Conservation (phyloP, 2,888 invertebrate species). For the Polydrusus pterygomalis region DNA sequence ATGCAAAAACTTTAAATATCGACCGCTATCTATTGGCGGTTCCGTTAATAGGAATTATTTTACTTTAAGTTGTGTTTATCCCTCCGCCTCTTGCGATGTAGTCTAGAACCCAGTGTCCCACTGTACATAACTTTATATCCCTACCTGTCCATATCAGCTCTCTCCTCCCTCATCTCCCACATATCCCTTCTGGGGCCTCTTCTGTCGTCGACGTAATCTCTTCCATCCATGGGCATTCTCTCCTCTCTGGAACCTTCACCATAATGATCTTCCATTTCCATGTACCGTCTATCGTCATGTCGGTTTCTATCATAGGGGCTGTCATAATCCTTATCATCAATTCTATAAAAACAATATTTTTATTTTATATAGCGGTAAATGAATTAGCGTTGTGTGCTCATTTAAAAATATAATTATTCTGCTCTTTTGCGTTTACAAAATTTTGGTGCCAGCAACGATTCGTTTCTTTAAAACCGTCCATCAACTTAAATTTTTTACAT, state of each 20-base stretch:
- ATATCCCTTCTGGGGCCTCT: slow-evolving; percentile 65
- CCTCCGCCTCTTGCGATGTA: no score
- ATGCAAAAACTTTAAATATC: no score
- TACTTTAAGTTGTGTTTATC: no score
- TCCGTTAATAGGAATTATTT: no score
- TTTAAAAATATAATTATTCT: no score
- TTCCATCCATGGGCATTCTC: slow-evolving; percentile 62
- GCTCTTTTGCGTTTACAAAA: no score
- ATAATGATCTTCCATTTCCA: slow-evolving; percentile 69
- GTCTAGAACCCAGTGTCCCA: no score
- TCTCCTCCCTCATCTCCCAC: slow-evolving; percentile 68
- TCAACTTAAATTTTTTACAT: no score
- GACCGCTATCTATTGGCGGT: no score
- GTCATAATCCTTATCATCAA: slow-evolving; percentile 65
- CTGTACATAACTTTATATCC: neutral
- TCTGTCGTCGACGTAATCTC: slow-evolving; percentile 68
- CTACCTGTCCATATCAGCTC: slow-evolving; percentile 64
- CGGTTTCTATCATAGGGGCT: slow-evolving; percentile 71
- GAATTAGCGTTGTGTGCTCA: no score
- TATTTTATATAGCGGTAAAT: neutral
- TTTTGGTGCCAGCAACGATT: no score
- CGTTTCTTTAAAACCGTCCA: no score
- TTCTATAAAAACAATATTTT: slow-evolving; percentile 30
- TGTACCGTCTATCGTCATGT: slow-evolving; percentile 71
- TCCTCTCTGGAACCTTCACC: slow-evolving; percentile 67